A percentile compares a stretch with the other conserved stretches of the same genome.
phyloP scores from a whole-genome alignment of 2,888 invertebrate species.

The Drosophila anomalata region DNA sequence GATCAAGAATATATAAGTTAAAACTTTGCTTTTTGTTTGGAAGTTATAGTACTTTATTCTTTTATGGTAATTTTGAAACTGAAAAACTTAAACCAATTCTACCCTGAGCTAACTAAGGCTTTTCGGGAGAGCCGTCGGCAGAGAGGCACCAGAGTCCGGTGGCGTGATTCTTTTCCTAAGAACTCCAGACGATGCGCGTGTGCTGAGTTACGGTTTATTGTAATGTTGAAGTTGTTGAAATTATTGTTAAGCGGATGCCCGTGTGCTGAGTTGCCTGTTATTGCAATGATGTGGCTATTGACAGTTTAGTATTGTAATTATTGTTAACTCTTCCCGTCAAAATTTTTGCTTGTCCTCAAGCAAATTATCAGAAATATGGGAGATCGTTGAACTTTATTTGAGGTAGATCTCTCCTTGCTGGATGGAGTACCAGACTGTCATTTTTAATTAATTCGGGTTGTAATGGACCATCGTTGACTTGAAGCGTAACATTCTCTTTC shows the following conservation, averaged over 20 bases:
- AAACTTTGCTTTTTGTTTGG: too few species aligned
- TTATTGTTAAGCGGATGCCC: too few species aligned
- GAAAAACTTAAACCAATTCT: background rate
- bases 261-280: too few species aligned
- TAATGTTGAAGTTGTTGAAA: too few species aligned
- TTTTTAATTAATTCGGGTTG: background rate
- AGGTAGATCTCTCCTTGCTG: background rate
- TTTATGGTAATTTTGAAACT: background rate
- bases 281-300: too few species aligned
- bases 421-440: background rate
- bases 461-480: background rate
- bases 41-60: background rate
- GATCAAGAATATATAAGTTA: too few species aligned
- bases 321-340: background rate
- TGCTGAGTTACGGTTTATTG: too few species aligned
- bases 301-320: too few species aligned
- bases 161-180: too few species aligned
- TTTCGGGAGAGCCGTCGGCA: too few species aligned
- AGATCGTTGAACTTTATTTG: background rate
- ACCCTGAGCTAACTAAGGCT: background rate
- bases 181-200: too few species aligned
- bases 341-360: background rate
- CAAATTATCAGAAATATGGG: background rate
- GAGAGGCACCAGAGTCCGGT: too few species aligned
- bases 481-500: background rate